Evolutionary conservation across 2,888 invertebrate genomes (phyloP), one percentile per base, ranked within the genome.

Genomic region (Tortrix viridana): DNA sequence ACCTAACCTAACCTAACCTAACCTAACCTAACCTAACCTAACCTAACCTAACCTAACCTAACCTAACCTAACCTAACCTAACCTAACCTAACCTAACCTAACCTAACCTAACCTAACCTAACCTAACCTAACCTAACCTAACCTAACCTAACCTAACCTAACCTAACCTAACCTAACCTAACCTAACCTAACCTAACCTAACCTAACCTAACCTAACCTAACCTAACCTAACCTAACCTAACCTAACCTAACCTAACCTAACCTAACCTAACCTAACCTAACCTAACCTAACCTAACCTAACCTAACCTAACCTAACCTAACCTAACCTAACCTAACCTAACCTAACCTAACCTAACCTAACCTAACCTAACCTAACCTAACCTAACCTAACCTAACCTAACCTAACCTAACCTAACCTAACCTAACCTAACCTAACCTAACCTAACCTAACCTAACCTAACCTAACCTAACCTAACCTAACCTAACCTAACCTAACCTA

Each of bases 131-230:
- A 46, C 46, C 46, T 46, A 46, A 46, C 46, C 46, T 46, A 46
- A 46, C 46, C 46, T 46, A 46, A 46, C 46, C 46, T 46, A 46
- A 46, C 46, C 46, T 46, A 46, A 46, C 46, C 46, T 46, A 46
- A 46, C 46, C 46, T 46, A 46, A 46, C 46, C 46, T 46, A 46
- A 46, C 46, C 46, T 46, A 46, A 46, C 46, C 46, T 46, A 46
- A 46, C 46, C 46, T 46, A 46, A 46, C 46, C 46, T 46, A 46
- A 46, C 64, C 64, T 65, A 65, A 65, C 64, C 64, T 65, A 65
- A 65, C 60, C 60, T 60, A 65, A 60, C 60, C 60, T 60, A 60
- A 65, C 60, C 46, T 46, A 46, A 46, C 46, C 46, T 46, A 46
- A 46, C 46, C 46, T 46, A 46, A 46, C 46, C 46, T 46, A 46